Evolutionary conservation across 53 echinoderm and acorn worm genomes (phyloP).

Genomic region (Holothuria scabra): DNA sequence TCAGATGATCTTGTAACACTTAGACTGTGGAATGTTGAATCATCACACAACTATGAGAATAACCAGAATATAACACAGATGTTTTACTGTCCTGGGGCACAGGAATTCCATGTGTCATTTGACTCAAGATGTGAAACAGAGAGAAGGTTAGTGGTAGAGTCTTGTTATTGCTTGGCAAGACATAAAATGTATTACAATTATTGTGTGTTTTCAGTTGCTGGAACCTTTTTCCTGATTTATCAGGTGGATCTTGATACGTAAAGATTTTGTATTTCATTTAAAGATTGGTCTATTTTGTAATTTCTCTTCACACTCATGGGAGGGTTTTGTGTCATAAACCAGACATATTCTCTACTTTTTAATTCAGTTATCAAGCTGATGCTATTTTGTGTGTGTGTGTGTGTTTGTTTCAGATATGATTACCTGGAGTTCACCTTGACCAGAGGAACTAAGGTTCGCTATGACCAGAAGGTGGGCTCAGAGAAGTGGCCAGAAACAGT

Average conservation of each 20-base stretch:
- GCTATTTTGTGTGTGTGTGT: too few relatives aligned
- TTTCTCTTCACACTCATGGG: too few relatives aligned
- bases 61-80: conserved; percentile 94
- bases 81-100: conserved; percentile 95
- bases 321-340: too few relatives aligned
- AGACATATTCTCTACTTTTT: too few relatives aligned
- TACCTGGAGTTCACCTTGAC: conserved; percentile 95
- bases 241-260: too few relatives aligned
- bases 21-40: conserved; percentile 92
- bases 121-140: conserved; percentile 96
- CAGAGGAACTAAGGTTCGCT: conserved; percentile 82
- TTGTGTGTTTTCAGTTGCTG: too few relatives aligned
- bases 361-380: too few relatives aligned
- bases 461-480: conserved; percentile 90
- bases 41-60: conserved; percentile 89
- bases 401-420: conserved; percentile 69
- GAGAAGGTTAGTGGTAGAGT: conserved; percentile 61
- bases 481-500: conserved; percentile 90
- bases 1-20: conserved; percentile 78
- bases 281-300: too few relatives aligned
- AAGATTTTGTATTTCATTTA: too few relatives aligned
- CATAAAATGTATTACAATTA: too few relatives aligned
- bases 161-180: background rate
- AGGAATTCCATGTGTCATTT: conserved; percentile 86
- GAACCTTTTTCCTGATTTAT: too few relatives aligned